Percentiles rank a stretch among this genome's conserved stretches.
Conservation (phyloP, 2,113 vertebrate species). For the Rynchops niger region DNA sequence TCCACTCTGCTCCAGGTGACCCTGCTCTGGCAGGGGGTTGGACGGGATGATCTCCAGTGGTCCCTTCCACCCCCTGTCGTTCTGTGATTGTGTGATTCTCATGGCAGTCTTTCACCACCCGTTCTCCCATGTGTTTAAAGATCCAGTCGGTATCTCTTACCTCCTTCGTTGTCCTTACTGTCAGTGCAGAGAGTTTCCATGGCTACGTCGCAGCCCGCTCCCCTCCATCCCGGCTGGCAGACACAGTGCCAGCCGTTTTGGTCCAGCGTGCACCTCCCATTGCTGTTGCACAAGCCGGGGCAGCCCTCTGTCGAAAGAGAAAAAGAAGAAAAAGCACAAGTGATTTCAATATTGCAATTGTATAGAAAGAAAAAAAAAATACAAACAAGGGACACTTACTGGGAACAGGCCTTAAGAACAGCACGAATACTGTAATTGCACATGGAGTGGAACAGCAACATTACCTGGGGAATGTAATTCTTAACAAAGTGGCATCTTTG, state of each 20-base stretch:
- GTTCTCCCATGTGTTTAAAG: neutral
- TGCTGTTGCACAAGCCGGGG: constrained; percentile 97
- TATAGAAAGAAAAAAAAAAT: neutral
- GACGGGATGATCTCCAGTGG: neutral
- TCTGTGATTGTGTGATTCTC: neutral
- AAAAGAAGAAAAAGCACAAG: constrained; percentile 61
- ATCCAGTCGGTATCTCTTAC: constrained; percentile 70
- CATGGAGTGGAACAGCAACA: constrained; percentile 86
- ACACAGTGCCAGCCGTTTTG: constrained; percentile 98
- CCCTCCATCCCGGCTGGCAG: constrained; percentile 98
- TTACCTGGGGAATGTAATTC: constrained; percentile 69
- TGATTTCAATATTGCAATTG: constrained; percentile 48
- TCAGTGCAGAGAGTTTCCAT: constrained; percentile 97
- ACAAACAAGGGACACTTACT: constrained; percentile 82
- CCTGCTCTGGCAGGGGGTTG: neutral
- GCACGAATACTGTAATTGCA: constrained; percentile 94
- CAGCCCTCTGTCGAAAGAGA: constrained; percentile 89
- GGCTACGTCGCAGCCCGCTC: constrained; percentile 94
- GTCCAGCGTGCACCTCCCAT: constrained; percentile 94
- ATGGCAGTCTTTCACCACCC: neutral
- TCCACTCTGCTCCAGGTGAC: neutral
- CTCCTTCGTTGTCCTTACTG: constrained; percentile 98
- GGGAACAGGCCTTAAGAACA: constrained; percentile 88
- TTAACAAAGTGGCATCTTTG: constrained; percentile 82
- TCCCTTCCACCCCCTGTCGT: neutral